Conservation (phyloP, 2,113 vertebrate species). For the Pseudopodoces humilis region DNA sequence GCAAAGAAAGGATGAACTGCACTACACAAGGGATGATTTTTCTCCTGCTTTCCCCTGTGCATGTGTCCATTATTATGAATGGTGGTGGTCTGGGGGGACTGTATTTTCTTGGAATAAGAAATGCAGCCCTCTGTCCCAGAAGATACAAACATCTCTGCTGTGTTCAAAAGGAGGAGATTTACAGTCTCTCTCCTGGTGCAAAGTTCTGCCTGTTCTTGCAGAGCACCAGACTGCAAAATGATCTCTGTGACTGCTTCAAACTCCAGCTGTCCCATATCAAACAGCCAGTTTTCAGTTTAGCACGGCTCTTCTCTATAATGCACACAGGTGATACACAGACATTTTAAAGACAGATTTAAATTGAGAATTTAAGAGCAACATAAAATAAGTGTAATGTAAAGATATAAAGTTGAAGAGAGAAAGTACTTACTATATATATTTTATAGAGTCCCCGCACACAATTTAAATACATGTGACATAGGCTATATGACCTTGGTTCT, state of each 20-base stretch:
- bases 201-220: not conserved
- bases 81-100: not conserved
- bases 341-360: slow-evolving; percentile 11
- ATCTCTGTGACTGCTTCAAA: not conserved
- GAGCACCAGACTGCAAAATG: not conserved
- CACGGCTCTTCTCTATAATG: not conserved
- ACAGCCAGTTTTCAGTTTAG: not conserved
- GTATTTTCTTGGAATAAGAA: not conserved
- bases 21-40: not conserved
- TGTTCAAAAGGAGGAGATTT: slow-evolving; percentile 5
- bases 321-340: not conserved
- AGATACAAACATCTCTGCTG: not conserved
- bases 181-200: not conserved
- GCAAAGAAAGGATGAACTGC: not conserved
- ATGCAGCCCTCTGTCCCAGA: not conserved
- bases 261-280: not conserved
- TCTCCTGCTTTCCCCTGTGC: not conserved
- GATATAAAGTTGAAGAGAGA: not conserved
- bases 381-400: slow-evolving; percentile 20
- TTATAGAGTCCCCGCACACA: not conserved
- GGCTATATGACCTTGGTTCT: not conserved
- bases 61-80: not conserved
- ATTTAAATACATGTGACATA: not conserved
- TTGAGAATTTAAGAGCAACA: slow-evolving; percentile 6
- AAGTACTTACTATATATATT: not conserved